Conservation (phyloP, 92 coral and sea anemone genomes). For the Palythoa caribaeorum region DNA sequence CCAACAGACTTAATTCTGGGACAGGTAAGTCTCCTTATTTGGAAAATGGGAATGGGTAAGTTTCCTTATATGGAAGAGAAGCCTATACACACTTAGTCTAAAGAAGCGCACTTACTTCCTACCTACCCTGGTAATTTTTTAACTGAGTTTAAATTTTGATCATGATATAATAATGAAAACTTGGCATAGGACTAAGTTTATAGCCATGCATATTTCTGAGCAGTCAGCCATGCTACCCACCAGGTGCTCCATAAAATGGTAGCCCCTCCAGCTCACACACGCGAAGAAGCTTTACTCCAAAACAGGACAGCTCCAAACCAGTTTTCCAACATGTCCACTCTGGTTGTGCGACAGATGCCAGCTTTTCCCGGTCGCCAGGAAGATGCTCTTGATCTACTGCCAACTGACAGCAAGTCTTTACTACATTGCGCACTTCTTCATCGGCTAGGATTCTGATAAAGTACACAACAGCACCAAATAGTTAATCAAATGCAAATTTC, state of each 20-base stretch:
- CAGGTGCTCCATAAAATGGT: constrained; percentile 97
- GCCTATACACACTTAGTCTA: no score
- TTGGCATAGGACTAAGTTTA: no score
- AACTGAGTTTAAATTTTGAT: no score
- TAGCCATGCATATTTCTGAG: neutral
- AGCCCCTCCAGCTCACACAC: constrained; percentile 87
- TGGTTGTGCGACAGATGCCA: constrained; percentile 81
- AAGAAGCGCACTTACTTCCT: no score
- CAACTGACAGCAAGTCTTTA: constrained; percentile 87
- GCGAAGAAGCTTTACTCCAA: constrained; percentile 93
- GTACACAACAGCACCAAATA: neutral
- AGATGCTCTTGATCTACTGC: constrained; percentile 77
- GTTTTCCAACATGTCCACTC: constrained; percentile 99
- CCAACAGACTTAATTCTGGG: no score
- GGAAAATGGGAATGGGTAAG: no score
- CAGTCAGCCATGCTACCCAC: neutral
- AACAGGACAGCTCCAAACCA: constrained; percentile 95
- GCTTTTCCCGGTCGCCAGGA: constrained; percentile 80
- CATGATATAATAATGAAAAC: no score
- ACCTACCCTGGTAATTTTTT: no score
- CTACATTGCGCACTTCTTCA: constrained; percentile 89
- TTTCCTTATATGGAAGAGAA: no score
- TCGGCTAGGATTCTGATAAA: constrained; percentile 85
- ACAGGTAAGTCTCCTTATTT: no score
- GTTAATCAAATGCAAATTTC: neutral